These are phyloP conservation scores for Brotula barbata DNA, from an alignment of 2,797 vertebrate species.

Conservation along the genomic window DNA sequence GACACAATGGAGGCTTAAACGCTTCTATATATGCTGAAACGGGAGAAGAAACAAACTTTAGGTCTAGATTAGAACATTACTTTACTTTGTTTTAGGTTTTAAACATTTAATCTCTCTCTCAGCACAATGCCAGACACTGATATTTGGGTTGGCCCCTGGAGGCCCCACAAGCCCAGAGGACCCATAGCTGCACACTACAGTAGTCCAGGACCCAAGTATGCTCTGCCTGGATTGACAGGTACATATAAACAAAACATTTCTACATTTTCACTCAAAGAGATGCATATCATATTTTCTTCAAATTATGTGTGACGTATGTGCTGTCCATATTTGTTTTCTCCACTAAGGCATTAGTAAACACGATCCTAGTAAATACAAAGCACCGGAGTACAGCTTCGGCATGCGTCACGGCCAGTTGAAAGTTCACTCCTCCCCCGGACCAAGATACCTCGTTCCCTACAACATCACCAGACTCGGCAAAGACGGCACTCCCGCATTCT, in stretches of 20 bases:
- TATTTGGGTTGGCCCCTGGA: conserved; percentile 86
- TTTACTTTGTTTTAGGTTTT: neutral
- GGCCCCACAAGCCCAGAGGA: conserved; percentile 87
- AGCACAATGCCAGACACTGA: conserved; percentile 72
- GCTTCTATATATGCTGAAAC: too few relatives aligned
- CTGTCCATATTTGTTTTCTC: neutral
- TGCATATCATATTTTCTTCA: neutral
- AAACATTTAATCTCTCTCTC: neutral
- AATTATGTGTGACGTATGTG: neutral
- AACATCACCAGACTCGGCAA: conserved; percentile 79
- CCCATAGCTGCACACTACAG: conserved; percentile 85
- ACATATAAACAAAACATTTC: neutral
- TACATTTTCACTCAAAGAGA: neutral
- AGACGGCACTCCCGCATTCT: conserved; percentile 79
- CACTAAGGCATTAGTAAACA: conserved; percentile 74
- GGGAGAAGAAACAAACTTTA: too few relatives aligned
- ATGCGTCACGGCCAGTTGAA: conserved; percentile 53
- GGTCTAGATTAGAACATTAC: too few relatives aligned
- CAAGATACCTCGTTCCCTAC: conserved; percentile 80
- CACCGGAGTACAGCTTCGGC: conserved; percentile 86
- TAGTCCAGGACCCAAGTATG: conserved; percentile 89
- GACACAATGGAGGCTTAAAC: too few relatives aligned
- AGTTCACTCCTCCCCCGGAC: conserved; percentile 79
- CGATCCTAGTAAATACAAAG: conserved; percentile 82
- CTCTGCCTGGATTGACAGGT: conserved; percentile 86